phyloP scores from a whole-genome alignment of 1,140 invertebrate species.

The Glossosoma conforme region DNA sequence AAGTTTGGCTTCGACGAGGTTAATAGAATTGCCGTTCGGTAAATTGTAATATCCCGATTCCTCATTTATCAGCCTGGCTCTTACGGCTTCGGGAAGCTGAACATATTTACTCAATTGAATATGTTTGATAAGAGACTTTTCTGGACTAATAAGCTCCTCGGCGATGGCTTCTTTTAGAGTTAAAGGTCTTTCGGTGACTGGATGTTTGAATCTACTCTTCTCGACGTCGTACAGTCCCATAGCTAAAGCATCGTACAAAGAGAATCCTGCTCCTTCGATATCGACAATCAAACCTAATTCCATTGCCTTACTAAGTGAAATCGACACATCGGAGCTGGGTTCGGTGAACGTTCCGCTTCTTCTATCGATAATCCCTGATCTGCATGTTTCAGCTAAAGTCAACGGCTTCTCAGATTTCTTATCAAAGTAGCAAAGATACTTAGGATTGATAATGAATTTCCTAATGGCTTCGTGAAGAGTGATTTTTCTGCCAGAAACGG shows the following conservation, averaged over 20 bases:
- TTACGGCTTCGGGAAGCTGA: conserved; percentile 69
- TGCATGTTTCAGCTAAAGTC: conserved; percentile 71
- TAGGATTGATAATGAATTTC: conserved; percentile 71
- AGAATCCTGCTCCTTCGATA: conserved; percentile 75
- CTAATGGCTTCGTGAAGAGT: conserved; percentile 82
- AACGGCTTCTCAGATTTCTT: conserved; percentile 63
- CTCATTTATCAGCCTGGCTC: conserved; percentile 68
- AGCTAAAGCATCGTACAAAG: conserved; percentile 74
- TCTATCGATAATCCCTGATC: conserved; percentile 77
- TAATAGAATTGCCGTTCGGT: conserved; percentile 57
- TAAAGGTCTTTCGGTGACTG: conserved; percentile 68
- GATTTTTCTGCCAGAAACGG: conserved; percentile 66
- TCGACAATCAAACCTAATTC: conserved; percentile 75
- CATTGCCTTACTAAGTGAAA: conserved; percentile 68
- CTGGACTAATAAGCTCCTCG: conserved; percentile 76
- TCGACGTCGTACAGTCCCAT: conserved; percentile 76
- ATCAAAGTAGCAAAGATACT: conserved; percentile 76
- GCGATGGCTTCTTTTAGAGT: conserved; percentile 75
- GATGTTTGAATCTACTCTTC: conserved; percentile 74
- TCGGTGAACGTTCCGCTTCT: conserved; percentile 72
- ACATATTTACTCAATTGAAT: conserved; percentile 65
- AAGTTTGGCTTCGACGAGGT: conserved; percentile 65
- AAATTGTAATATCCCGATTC: conserved; percentile 63
- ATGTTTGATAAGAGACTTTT: conserved; percentile 74
- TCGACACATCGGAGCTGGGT: conserved; percentile 58